phyloP scores from a whole-genome alignment of 2,113 vertebrate genomes.

The Myodes glareolus region DNA sequence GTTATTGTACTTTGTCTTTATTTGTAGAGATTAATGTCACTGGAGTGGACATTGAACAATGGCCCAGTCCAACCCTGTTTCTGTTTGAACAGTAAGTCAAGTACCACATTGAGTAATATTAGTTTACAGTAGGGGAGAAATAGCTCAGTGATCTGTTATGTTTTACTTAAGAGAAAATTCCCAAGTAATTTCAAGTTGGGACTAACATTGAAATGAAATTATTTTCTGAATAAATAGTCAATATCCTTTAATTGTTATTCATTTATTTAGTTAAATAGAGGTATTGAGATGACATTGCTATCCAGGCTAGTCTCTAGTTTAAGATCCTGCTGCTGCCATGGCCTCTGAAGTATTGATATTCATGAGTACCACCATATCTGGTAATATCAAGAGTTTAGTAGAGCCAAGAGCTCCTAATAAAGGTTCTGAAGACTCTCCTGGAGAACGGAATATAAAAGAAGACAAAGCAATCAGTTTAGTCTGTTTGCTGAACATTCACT shows the following conservation, averaged over 20 bases:
- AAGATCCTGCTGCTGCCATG: not conserved
- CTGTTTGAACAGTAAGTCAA: not conserved
- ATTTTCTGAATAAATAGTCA: not conserved
- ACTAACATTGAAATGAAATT: not conserved
- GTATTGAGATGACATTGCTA: not conserved
- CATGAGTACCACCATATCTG: not conserved
- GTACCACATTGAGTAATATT: not conserved
- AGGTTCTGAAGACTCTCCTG: not conserved
- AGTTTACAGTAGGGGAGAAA: not conserved
- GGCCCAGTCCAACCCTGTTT: not conserved
- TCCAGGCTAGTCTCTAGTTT: not conserved
- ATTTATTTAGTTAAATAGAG: not conserved
- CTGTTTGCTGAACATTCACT: not conserved
- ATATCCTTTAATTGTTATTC: not conserved
- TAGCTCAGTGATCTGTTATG: not conserved
- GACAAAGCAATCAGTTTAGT: not conserved
- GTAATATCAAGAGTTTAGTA: not conserved
- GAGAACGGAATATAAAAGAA: not conserved
- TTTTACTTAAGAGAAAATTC: not conserved
- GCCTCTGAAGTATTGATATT: not conserved
- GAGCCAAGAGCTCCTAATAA: not conserved
- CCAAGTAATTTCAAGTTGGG: not conserved
- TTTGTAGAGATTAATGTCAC: conserved; percentile 58
- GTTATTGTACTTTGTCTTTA: conserved; percentile 53
- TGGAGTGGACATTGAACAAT: not conserved